These are phyloP conservation scores for Bugulina stolonifera DNA, from an alignment of 2,888 invertebrate genomes.

Conservation along the genomic window DNA sequence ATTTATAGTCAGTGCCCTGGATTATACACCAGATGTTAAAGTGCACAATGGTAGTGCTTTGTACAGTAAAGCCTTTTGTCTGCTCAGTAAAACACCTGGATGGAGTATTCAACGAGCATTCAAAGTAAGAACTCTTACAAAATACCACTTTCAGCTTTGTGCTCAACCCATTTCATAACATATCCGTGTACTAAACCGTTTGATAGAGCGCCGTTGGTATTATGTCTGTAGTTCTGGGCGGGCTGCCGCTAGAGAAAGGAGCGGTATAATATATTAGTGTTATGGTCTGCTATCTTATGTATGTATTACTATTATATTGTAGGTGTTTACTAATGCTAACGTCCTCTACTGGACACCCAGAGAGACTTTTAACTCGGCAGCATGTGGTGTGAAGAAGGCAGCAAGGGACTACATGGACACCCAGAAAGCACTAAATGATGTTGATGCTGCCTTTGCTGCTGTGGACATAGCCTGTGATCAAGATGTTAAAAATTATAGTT, in stretches of 20 bases:
- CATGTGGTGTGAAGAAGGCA: constrained; percentile 23
- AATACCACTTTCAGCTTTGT: too few species aligned
- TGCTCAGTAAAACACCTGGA: not conserved
- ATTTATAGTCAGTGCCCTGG: constrained; percentile 8
- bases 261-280: too few species aligned
- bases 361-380: constrained; percentile 22
- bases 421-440: not conserved
- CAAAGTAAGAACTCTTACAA: constrained; percentile 1
- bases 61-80: constrained; percentile 22
- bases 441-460: not conserved
- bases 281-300: too few species aligned
- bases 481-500: too few species aligned
- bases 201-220: too few species aligned
- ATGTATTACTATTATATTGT: too few species aligned
- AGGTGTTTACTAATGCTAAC: constrained; percentile 22
- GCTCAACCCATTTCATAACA: too few species aligned
- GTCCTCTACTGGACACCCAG: not conserved
- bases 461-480: constrained; percentile 21
- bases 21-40: not conserved
- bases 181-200: too few species aligned
- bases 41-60: constrained; percentile 9
- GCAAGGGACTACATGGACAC: not conserved
- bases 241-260: too few species aligned
- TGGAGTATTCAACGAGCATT: constrained; percentile 23
- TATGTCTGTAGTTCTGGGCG: too few species aligned